phyloP scores from a whole-genome alignment of 2,888 invertebrate genomes.

The Diarsia rubi region DNA sequence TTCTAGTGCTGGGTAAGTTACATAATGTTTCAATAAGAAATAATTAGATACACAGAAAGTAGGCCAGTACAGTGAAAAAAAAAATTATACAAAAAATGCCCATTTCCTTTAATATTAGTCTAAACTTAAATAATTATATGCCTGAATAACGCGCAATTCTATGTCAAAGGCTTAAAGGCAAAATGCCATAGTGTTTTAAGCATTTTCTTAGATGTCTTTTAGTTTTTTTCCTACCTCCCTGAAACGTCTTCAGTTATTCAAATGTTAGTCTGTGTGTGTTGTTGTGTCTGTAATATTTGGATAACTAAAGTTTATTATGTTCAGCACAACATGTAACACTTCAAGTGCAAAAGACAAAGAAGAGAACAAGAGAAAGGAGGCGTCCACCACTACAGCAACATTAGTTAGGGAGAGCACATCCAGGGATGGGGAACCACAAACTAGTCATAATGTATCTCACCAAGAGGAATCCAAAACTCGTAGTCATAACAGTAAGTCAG shows the following conservation, averaged over 20 bases:
- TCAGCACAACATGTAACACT: conserved; percentile 81
- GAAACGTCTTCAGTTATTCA: too few species aligned
- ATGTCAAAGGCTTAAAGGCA: too few species aligned
- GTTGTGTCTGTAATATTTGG: too few species aligned
- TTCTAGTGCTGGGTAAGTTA: conserved; percentile 81
- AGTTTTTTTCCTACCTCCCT: not conserved
- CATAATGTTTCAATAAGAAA: too few species aligned
- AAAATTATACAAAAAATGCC: too few species aligned
- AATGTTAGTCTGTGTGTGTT: too few species aligned
- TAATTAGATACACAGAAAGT: too few species aligned
- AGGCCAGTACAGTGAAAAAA: too few species aligned
- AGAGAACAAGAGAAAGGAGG: conserved; percentile 74
- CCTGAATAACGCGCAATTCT: too few species aligned
- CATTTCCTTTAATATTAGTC: too few species aligned
- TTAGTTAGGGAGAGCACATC: conserved; percentile 72
- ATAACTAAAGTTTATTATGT: conserved; percentile 33
- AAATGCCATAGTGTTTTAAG: too few species aligned
- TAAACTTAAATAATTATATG: too few species aligned
- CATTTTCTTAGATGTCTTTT: not conserved
- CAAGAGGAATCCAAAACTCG: conserved; percentile 80
- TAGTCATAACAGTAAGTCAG: conserved; percentile 85
- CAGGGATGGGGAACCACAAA: conserved; percentile 77
- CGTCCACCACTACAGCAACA: conserved; percentile 73
- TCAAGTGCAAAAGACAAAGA: conserved; percentile 75
- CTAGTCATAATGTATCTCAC: conserved; percentile 86